phyloP scores from a whole-genome alignment of 2,113 vertebrate species.

The Nothobranchius kuhntae region DNA sequence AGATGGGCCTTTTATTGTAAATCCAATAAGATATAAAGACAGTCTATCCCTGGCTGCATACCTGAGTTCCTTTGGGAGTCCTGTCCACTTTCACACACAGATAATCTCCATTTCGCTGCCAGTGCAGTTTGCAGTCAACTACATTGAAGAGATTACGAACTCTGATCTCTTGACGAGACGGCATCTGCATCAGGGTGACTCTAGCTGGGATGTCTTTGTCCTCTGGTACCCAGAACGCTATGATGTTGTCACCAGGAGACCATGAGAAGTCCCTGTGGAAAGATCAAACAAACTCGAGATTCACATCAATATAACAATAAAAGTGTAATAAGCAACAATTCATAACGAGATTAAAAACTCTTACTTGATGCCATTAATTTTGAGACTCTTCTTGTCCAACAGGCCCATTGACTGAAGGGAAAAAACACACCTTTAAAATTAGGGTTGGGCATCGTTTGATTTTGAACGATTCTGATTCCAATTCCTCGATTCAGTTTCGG shows the following conservation, averaged over 20 bases:
- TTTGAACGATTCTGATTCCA: too few relatives aligned
- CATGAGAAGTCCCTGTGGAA: constrained; percentile 93
- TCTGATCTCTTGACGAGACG: constrained; percentile 92
- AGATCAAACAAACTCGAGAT: constrained; percentile 14
- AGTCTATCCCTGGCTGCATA: constrained; percentile 33
- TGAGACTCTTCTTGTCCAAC: constrained; percentile 98
- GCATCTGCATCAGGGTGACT: constrained; percentile 97
- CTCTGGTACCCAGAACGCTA: constrained; percentile 98
- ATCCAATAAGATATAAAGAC: not conserved
- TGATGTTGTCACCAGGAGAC: constrained; percentile 98
- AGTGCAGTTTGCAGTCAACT: constrained; percentile 96
- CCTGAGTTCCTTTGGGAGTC: constrained; percentile 96
- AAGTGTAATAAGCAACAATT: too few relatives aligned
- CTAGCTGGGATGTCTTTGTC: constrained; percentile 98
- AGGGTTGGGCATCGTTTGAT: not conserved
- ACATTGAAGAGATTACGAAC: constrained; percentile 98
- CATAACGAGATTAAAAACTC: constrained; percentile 38
- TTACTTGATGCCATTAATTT: constrained; percentile 96
- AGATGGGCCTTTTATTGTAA: not conserved
- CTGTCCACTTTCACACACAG: constrained; percentile 97
- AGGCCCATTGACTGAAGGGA: constrained; percentile 92
- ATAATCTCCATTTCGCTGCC: constrained; percentile 98
- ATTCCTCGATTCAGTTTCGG: too few relatives aligned
- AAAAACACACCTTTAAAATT: constrained; percentile 17
- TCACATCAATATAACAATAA: not conserved